phyloP scores from a whole-genome alignment of 2,888 invertebrate species.

The Trisateles emortualis region DNA sequence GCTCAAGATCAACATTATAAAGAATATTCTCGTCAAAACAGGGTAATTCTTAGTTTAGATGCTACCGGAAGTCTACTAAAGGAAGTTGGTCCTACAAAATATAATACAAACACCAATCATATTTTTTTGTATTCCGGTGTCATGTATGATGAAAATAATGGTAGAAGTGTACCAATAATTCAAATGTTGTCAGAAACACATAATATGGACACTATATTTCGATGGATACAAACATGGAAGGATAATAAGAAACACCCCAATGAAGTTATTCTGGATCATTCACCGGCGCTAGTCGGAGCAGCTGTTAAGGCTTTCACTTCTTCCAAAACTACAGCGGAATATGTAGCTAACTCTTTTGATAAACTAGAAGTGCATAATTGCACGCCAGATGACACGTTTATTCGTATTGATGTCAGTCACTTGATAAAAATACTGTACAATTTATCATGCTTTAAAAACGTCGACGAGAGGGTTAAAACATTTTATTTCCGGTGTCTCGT shows the following conservation, averaged over 20 bases:
- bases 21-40: not conserved
- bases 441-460: slow-evolving; percentile 3
- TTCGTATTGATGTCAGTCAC: slow-evolving; percentile 2
- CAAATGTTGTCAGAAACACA: slow-evolving; percentile 4
- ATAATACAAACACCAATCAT: not conserved
- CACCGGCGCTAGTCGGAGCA: slow-evolving; percentile 2
- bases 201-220: slow-evolving; percentile 1
- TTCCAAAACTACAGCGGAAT: not conserved
- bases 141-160: slow-evolving; percentile 5
- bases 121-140: slow-evolving; percentile 3
- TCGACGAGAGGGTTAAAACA: not conserved
- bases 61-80: slow-evolving; percentile 5
- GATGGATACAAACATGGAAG: slow-evolving; percentile 3
- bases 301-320: slow-evolving; percentile 1
- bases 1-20: slow-evolving; percentile 1
- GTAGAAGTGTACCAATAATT: not conserved
- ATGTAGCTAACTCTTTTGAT: not conserved
- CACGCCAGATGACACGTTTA: not conserved
- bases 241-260: not conserved
- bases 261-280: slow-evolving; percentile 4
- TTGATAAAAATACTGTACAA: slow-evolving; percentile 5
- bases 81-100: not conserved
- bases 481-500: not conserved
- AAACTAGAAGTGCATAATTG: not conserved
- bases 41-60: slow-evolving; percentile 1